Percentiles rank a stretch among this genome's conserved stretches.
phyloP scores from a whole-genome alignment of 1,140 invertebrate genomes.

The Bemisia tabaci region DNA sequence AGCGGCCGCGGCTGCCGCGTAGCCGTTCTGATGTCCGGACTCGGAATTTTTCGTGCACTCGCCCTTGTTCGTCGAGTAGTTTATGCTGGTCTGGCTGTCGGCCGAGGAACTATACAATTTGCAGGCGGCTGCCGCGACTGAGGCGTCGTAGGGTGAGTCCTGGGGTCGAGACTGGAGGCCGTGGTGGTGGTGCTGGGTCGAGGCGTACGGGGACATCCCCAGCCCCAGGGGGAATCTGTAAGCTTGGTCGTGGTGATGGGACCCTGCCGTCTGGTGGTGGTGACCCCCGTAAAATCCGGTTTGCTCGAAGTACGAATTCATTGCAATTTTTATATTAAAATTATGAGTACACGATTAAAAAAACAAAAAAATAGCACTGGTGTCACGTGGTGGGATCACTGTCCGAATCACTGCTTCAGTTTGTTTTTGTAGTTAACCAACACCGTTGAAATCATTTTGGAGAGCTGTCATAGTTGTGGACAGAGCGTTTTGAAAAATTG shows the following conservation, averaged over 20 bases:
- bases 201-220: constrained; percentile 69
- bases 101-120: constrained; percentile 61
- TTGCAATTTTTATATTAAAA: no score
- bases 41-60: constrained; percentile 33
- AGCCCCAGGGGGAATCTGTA: constrained; percentile 70
- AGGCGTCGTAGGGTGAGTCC: constrained; percentile 77
- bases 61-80: constrained; percentile 34
- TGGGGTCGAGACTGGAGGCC: constrained; percentile 61
- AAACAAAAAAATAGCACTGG: no score
- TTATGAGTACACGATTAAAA: no score
- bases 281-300: constrained; percentile 83
- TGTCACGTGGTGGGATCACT: no score
- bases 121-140: constrained; percentile 68
- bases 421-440: no score
- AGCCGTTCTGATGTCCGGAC: constrained; percentile 43
- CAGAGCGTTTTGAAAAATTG: no score
- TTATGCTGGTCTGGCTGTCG: constrained; percentile 40
- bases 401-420: no score
- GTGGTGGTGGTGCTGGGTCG: constrained; percentile 58
- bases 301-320: constrained; percentile 94
- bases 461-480: no score
- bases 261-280: constrained; percentile 53
- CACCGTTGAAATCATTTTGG: no score
- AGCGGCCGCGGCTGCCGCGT: constrained; percentile 45
- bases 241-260: constrained; percentile 46